Evolutionary conservation across 2,113 vertebrate genomes (phyloP), one percentile per base, ranked within the genome.

Genomic region (Lophius piscatorius): DNA sequence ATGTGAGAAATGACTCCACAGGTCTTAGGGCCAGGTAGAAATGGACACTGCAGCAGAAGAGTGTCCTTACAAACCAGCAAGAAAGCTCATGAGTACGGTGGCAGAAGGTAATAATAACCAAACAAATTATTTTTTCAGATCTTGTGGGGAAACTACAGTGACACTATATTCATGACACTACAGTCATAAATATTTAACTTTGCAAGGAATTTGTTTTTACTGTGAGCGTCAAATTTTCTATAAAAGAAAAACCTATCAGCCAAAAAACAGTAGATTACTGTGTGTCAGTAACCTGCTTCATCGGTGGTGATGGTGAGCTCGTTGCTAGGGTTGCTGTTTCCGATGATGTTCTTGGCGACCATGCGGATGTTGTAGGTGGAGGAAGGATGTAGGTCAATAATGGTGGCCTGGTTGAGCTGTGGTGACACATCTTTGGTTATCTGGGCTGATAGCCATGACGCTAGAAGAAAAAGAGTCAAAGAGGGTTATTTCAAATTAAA

Each of bases 351-450:
- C 91, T 98, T 99, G 81, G 97, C 97, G 3, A 97, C 96, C 96
- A 99, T 98, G 80, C 96, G 98, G 80, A 99, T 98, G 90, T 96
- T 98, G 90, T 99, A 99, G 50, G 96, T 96, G 80, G 98, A 98
- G 29, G 98, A 98, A n/a, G 98, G 96, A 79, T 98, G 98, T 54
- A 99, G 94, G 77, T 98, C 98, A 51, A 99, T 99, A 86, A 99
- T 99, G 35, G 97, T 99, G 88, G 97, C 97, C 89, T 98, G 96
- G 89, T 98, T 98, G 65, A 99, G 93, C 89, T 98, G 96, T 54
- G 97, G 96, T 40, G 97, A 99, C 85, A 99, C 96, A 29, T 99
- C 97, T 94, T 95, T 99, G 91, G 97, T 99, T 87, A 95, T 95
- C 90, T 99, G 97, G 83, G 96, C 96, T 67, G 95, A 96, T 82